Evolutionary conservation across 2,797 vertebrate genomes (phyloP), one percentile per base, ranked within the genome.

Genomic region (Erpetoichthys calabaricus): DNA sequence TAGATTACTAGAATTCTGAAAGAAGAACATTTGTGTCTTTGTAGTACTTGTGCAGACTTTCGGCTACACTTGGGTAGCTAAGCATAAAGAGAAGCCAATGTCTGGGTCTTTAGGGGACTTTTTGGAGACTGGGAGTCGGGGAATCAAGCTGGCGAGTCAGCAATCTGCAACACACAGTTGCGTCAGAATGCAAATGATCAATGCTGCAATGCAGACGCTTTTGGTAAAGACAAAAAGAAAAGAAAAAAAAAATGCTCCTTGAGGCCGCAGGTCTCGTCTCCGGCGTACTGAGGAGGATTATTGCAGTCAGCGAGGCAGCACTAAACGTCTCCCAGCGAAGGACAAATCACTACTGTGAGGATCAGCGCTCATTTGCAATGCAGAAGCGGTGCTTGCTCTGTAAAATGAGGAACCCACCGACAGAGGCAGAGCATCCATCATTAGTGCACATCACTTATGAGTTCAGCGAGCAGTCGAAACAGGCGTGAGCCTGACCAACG

Each of bases 131-230:
- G 25, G 2, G 25, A 25, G 25, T 25, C 25, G 25, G 25, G 25
- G 25, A 25, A 25, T 25, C 25, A 25, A 25, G 25, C 25, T 73
- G 73, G 73, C 82, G 76, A 85, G 73, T 80, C 82, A 85, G 80
- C 74, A 68, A 60, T 66, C 58, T 3, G 25, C 57, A 62, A 67
- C 68, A 70, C 66, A 78, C 74, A 45, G 8, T 57, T 7, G 44
- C 65, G 68, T 64, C 56, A 51, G 72, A 64, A 78, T 74, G 69
- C 66, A 66, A 76, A 76, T 73, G 63, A 68, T 65, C 53, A 9
- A 47, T 64, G 61, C 71, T 68, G 78, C 76, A 81, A 59, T 73
- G 74, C 72, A 0, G 71, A 45, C 57, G 63, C 61, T 2, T 62
- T 51, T 56, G 60, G 25, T 25, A 59, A 41, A 5, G 45, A 44